Evolutionary conservation across 2,888 invertebrate genomes (phyloP).

Genomic region (Drosophila anceps): DNA sequence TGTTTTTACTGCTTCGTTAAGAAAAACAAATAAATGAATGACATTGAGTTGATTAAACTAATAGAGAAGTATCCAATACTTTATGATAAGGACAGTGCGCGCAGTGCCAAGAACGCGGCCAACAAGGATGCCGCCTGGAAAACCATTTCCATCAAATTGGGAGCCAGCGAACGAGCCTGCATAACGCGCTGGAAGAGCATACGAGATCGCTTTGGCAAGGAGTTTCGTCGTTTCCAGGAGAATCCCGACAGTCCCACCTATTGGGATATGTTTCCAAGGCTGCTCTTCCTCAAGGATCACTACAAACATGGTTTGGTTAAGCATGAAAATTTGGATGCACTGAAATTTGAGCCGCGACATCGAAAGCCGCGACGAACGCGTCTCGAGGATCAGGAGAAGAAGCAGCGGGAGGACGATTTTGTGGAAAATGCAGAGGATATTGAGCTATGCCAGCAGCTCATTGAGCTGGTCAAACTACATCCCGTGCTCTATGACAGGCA

Average conservation of each 20-base stretch:
- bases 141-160: slow-evolving; percentile 66
- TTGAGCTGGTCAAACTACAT: slow-evolving; percentile 76
- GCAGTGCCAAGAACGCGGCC: slow-evolving; percentile 69
- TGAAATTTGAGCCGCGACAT: slow-evolving; percentile 72
- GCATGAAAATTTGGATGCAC: slow-evolving; percentile 66
- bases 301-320: slow-evolving; percentile 80
- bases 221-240: slow-evolving; percentile 77
- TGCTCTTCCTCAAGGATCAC: slow-evolving; percentile 79
- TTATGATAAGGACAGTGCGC: slow-evolving; percentile 77
- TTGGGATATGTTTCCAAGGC: slow-evolving; percentile 81
- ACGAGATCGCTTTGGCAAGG: slow-evolving; percentile 82
- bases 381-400: slow-evolving; percentile 31
- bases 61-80: slow-evolving; percentile 78
- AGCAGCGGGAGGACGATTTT: slow-evolving; percentile 33
- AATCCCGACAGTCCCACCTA: slow-evolving; percentile 74
- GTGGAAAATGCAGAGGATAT: slow-evolving; percentile 62
- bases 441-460: slow-evolving; percentile 73
- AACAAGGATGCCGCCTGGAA: slow-evolving; percentile 81
- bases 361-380: slow-evolving; percentile 46
- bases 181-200: slow-evolving; percentile 83
- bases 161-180: slow-evolving; percentile 81
- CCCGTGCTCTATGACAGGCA: slow-evolving; percentile 80
- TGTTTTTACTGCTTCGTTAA: slow-evolving; percentile 13
- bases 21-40: slow-evolving; percentile 58
- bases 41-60: slow-evolving; percentile 71